Evolutionary conservation across 2,113 vertebrate species (phyloP), one percentile per base, ranked within the genome.

Genomic region (Entelurus aequoreus): DNA sequence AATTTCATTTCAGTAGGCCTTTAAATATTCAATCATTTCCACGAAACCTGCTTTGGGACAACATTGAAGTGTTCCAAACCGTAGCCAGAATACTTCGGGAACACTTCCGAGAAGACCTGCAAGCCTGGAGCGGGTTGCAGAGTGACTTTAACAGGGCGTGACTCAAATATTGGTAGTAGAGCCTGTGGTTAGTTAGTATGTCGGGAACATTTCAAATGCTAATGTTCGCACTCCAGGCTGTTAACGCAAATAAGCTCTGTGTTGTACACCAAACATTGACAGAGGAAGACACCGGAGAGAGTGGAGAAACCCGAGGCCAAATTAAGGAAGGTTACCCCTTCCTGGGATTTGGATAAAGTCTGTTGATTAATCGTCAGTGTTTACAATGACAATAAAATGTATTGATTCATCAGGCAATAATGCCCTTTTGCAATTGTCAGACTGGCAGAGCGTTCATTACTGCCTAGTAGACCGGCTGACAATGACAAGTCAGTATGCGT

Each of bases 101-200:
- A 46, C 11, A 12, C 42, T 46, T 12, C 42, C 11, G 10, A 46
- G 3, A 4, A 12, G 10, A 46, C 10, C 42, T 46, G 12, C 6
- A 46, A 46, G 10, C 42, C 42, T 12, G 10, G 2, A 46, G 42
- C 42, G 10, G 4, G 11, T 4, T 46, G 42, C 42, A 5, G 12
- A 12, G 42, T 46, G 42, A 46, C 42, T 44, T 8, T 4, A 46
- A 46, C 42, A 46, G 12, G 4, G 12, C 19, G 57, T 55, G 61
- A 40, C 64, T 15, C 35, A 72, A 51, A 78, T 64, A n/a, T 75
- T 53, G 49, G 9, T 14, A 55, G 21, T 54, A 13, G 14, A 37
- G 36, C 14, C 9, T 56, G 5, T n/a, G 11, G 15, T 37, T 40
- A 40, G 10, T 46, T 9, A 46, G 42, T 46, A 46, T 46, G 42